Conservation (phyloP, 2,888 invertebrate species). For the Elysia crispata region DNA sequence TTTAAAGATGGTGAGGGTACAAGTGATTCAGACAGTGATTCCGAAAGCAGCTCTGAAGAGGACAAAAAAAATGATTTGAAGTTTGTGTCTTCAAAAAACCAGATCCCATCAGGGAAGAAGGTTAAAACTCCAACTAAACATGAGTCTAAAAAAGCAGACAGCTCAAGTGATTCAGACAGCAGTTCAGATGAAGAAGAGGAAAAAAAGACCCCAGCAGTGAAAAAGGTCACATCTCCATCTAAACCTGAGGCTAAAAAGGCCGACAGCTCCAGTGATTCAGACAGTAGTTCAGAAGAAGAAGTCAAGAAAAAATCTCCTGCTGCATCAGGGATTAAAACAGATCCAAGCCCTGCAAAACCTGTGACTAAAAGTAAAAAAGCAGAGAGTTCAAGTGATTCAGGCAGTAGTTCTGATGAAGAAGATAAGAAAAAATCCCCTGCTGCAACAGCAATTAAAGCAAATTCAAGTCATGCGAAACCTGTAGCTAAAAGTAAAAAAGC, state of each 20-base stretch:
- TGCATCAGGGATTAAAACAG: background rate
- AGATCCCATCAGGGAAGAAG: background rate
- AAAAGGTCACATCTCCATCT: background rate
- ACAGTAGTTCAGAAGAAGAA: slow-evolving; percentile 53
- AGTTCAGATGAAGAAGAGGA: slow-evolving; percentile 39
- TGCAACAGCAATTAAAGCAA: too few species aligned
- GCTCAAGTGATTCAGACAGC: slow-evolving; percentile 38
- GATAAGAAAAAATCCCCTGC: too few species aligned
- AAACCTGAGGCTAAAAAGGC: slow-evolving; percentile 24
- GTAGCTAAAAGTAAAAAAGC: slow-evolving; percentile 42
- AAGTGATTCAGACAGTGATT: slow-evolving; percentile 47
- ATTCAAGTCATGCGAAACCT: too few species aligned
- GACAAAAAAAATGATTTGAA: slow-evolving; percentile 22
- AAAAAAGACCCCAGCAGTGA: slow-evolving; percentile 20
- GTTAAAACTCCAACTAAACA: slow-evolving; percentile 41
- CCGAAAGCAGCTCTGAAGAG: slow-evolving; percentile 53
- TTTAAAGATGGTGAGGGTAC: too few species aligned
- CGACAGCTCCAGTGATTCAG: slow-evolving; percentile 48
- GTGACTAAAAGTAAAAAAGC: too few species aligned
- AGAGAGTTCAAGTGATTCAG: too few species aligned
- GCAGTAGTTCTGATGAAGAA: too few species aligned
- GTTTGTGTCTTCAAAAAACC: too few species aligned
- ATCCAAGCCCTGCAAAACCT: too few species aligned
- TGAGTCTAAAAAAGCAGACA: slow-evolving; percentile 47
- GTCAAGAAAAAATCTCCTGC: slow-evolving; percentile 35